Evolutionary conservation across 1,140 invertebrate species (phyloP), one percentile per base, ranked within the genome.

Genomic region (Lineus longissimus): DNA sequence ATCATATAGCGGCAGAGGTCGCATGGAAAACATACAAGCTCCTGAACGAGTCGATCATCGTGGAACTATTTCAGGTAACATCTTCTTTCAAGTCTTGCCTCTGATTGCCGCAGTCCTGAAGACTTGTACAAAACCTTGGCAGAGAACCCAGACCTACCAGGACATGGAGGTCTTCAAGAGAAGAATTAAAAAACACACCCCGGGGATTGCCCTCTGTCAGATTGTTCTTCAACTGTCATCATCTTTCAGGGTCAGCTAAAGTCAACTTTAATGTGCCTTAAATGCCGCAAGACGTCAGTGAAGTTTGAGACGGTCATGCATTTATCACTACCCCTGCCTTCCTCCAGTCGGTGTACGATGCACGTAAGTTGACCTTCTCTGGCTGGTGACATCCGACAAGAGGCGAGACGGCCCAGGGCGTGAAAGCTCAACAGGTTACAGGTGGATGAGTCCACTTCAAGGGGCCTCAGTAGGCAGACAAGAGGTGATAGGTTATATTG

Each of bases 281-380:
- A 82, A 9, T 97, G 94, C 80, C 74, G 82, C 36, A 87, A 91
- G 70, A 86, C 86, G 68, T 94, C 92, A 17, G 86, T 89, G 33
- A 94, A 89, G 0, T 96, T 94, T 76, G 93, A 97, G 76, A 89
- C 90, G 15, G 95, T 95, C 80, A 93, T 90, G 68, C 92, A 90
- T 79, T 83, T 95, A 23, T 91, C 91, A n/a, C 81, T 94, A 54
- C 92, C 92, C 41, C 84, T 95, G 66, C 89, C 90, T 2, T 88
- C 93, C 80, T 83, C 83, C 43, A 81, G 86, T 22, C 71, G 85
- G 31, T 92, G 90, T 76, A 85, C 87, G 51, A 79, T 93, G 7
- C 83, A 85, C 62, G 90, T 91, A 79, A 86, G 86, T 66, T 43
- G 11, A n/a, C n/a, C n/a, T n/a, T n/a, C n/a, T n/a, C n/a, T n/a